Base-by-base conservation (phyloP, 2,797 vertebrate species). In the Pelobates cultripes region DNA sequence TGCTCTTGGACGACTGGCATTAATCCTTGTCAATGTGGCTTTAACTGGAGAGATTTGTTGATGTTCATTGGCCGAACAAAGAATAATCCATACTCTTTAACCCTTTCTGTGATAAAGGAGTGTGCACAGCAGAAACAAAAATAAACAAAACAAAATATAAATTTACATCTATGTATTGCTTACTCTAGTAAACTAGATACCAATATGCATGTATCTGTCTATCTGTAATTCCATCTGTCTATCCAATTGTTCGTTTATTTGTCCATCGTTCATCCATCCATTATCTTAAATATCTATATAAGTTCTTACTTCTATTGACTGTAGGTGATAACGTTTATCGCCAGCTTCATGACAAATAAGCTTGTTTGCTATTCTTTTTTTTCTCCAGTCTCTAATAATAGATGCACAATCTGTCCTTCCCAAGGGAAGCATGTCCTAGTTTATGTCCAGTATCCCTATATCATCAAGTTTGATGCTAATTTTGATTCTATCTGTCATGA, bases 61-160 rank as follows among this genome's bases (percentile, higher is more conserved):
- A 78, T 74, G 70, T 83, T 69, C 43, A 55, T 67, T 78, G 47
- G 40, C 71, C 64, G 64, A 44, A 66, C 40, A 75, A 75, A 75
- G 77, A 66, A 75, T 44, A 70, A 55, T 69, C 82, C 82, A 79
- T 84, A 67, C 75, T 75, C 82, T 74, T 70, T 66, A 64, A 75
- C 45, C 66, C 45, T 40, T 40, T 44, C 40, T 2, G 6, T 14
- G 8, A 10, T 75, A 43, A 51, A 43, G 57, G 57, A n/a, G 7
- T 60, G 12, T 60, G 12, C 57, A 28, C n/a, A 14, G 17, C 61
- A 17, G 5, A 51, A 51, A 10, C 47, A 6, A 10, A 51, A 12
- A 57, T 1, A 57, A 12, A 2, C 13, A 57, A 57, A 12, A 57
- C 8, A 12, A 57, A 57, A 57, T 10, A 2, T 51, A 51, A 14